A percentile compares a stretch with the other conserved stretches of the same genome.
Evolutionary conservation across 1,140 invertebrate species (phyloP).

Genomic region (fruit fly (Drosophila melanogaster)): DNA sequence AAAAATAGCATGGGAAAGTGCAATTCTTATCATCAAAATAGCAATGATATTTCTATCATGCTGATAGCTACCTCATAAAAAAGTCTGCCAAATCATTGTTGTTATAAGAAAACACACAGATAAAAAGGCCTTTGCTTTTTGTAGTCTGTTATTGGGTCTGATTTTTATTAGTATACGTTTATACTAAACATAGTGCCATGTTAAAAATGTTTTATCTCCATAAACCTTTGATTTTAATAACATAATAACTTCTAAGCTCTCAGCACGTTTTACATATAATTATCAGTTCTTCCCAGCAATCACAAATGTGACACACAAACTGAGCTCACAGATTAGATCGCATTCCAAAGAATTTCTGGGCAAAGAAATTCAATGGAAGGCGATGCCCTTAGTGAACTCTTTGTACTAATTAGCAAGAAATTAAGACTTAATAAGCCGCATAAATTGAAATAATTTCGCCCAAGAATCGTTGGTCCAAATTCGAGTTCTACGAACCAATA

Average conservation of each 20-base stretch:
- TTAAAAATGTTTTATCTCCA: no score
- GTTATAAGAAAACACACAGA: not conserved
- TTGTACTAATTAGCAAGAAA: slow-evolving; percentile 34
- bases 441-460: slow-evolving; percentile 32
- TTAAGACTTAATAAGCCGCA: slow-evolving; percentile 28
- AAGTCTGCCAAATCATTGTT: slow-evolving; percentile 1
- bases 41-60: not conserved
- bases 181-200: not conserved
- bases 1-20: slow-evolving; percentile 38
- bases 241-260: not conserved
- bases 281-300: slow-evolving; percentile 1
- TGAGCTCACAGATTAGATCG: slow-evolving; percentile 3
- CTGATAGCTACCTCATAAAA: not conserved
- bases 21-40: slow-evolving; percentile 27
- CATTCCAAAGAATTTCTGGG: slow-evolving; percentile 2
- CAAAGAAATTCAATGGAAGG: slow-evolving; percentile 4
- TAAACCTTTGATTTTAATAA: no score
- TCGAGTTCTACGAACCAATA: slow-evolving; percentile 26
- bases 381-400: not conserved
- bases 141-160: not conserved
- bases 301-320: not conserved
- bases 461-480: slow-evolving; percentile 6
- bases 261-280: not conserved
- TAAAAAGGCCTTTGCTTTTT: not conserved
- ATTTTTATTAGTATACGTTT: no score